Conservation (phyloP, 2,888 invertebrate species). For the Nebria salina region DNA sequence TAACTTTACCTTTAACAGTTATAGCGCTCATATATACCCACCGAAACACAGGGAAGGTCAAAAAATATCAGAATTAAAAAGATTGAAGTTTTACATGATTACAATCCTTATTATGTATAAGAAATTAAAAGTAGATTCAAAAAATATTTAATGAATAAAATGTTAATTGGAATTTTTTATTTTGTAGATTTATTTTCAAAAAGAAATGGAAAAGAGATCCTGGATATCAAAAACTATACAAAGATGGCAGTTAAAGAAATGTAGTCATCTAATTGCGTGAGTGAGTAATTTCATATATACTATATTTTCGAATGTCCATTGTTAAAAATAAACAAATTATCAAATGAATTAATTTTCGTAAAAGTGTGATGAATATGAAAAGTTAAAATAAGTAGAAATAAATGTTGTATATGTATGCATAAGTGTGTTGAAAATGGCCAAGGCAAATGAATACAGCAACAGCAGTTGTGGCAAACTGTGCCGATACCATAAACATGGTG, state of each 20-base stretch:
- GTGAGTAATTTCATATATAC: neutral
- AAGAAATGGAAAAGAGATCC: too few relatives aligned
- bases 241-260: neutral
- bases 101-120: too few relatives aligned
- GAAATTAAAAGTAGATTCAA: too few relatives aligned
- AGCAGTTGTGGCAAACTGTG: conserved; percentile 15
- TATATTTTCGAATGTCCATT: neutral
- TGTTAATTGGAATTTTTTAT: too few relatives aligned
- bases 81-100: too few relatives aligned
- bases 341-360: neutral
- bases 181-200: too few relatives aligned
- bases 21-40: too few relatives aligned
- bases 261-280: neutral
- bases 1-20: too few relatives aligned
- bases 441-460: neutral
- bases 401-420: neutral
- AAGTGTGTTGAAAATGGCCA: neutral
- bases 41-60: too few relatives aligned
- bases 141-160: too few relatives aligned
- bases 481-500: conserved; percentile 48
- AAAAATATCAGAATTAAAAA: too few relatives aligned
- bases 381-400: neutral
- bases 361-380: neutral
- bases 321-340: neutral
- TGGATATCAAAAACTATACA: neutral